Evolutionary conservation across 1,140 invertebrate species (phyloP), one percentile per base, ranked within the genome.

Genomic region (Camponotus pennsylvanicus): DNA sequence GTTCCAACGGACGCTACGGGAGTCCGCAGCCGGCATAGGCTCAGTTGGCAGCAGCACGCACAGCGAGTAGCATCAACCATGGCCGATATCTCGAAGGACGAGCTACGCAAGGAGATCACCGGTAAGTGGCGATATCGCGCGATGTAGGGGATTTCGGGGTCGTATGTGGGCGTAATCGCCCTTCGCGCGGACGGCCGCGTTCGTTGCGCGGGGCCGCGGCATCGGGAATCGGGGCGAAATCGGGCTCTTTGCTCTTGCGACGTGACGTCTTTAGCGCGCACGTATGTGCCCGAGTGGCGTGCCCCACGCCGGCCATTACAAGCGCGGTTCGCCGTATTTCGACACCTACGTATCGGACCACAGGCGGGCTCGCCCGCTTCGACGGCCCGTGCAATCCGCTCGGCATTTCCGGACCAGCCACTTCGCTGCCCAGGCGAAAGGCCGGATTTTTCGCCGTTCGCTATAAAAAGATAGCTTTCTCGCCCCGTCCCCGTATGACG

Each of bases 31-130:
- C 93, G 93, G 94, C 91, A 88, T 88, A 90, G 93, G 92, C 91
- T 95, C 94, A 95, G 95, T 95, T 95, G 93, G 92, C 93, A 95
- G 93, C 92, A 94, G 92, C 92, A 95, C 94, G 94, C 91, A 92
- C 92, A 94, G 85, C 92, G 88, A 91, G 87, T 78, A 93, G 88
- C 91, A 94, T 73, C 86, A 87, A 95, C 93, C 92, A 97, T 97
- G 97, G 96, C 96, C 93, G 96, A 97, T 93, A 96, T 97, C 90
- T 96, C 95, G 88, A 96, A 97, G 93, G 96, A 97, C 94, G 96
- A 97, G 90, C 95, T 97, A 90, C 96, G 96, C 93, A 97, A 96
- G 94, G 96, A 97, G 95, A 97, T 97, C 92, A 96, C 95, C 95
- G 97, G 97, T 97, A 96, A 96, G 95, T 96, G 42, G 4, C 15